phyloP scores from a whole-genome alignment of 1,140 invertebrate genomes.

The Acyrthosiphon pisum region DNA sequence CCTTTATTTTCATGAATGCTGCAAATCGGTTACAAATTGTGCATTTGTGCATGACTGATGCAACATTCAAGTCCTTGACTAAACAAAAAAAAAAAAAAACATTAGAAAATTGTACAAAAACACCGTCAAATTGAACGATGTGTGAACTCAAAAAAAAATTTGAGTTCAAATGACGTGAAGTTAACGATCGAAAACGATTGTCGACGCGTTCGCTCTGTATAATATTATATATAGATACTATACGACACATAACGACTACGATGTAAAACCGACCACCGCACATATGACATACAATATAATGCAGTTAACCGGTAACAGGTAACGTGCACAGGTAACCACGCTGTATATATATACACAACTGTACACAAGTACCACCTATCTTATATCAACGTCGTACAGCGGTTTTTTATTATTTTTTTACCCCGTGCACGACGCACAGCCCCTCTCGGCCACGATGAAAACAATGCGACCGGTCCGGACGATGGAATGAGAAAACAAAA shows the following conservation, averaged over 20 bases:
- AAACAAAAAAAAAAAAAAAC: not conserved
- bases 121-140: not conserved
- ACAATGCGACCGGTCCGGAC: not conserved
- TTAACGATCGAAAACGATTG: not conserved
- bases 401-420: not conserved
- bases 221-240: not conserved
- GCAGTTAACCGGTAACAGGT: not conserved
- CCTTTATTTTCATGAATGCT: not conserved
- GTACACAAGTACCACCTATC: not conserved
- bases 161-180: not conserved
- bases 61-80: not conserved
- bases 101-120: not conserved
- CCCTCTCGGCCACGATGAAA: not conserved
- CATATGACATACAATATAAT: not conserved
- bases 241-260: not conserved
- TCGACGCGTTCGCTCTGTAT: not conserved
- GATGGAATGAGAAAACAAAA: not conserved
- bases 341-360: not conserved
- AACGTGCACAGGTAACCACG: not conserved
- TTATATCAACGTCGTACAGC: not conserved
- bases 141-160: not conserved
- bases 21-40: not conserved
- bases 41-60: too few relatives aligned
- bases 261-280: not conserved
- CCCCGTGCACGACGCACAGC: not conserved